Conservation (phyloP, 2,113 vertebrate genomes). For the Acanthisitta chloris region DNA sequence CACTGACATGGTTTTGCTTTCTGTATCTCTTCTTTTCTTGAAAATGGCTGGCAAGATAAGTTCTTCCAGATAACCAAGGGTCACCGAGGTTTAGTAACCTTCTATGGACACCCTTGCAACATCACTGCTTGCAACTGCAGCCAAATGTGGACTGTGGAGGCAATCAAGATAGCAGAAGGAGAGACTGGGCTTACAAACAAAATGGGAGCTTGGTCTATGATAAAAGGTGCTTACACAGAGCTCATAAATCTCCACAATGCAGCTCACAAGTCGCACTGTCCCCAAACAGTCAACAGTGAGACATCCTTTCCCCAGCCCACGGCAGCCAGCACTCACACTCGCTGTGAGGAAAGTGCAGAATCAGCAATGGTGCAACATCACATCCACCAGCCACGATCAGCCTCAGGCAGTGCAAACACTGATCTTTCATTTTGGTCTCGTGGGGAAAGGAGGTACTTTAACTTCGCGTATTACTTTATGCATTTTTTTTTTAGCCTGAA, state of each 20-base stretch:
- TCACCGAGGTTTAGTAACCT: neutral
- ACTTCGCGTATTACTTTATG: neutral
- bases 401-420: accelerated
- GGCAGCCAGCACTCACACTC: neutral
- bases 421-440: neutral
- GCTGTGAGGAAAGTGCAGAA: accelerated
- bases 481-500: neutral
- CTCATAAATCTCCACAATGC: neutral
- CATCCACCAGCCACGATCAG: accelerated
- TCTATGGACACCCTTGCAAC: neutral
- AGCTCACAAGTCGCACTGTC: neutral
- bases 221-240: neutral
- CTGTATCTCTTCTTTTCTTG: neutral
- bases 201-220: neutral
- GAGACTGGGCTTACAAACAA: neutral
- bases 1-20: neutral
- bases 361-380: neutral
- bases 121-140: neutral
- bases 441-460: neutral
- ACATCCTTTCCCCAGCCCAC: neutral
- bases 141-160: neutral
- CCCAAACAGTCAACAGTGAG: neutral
- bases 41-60: constrained; percentile 10
- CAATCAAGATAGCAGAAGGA: neutral
- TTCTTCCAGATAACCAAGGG: neutral